phyloP scores from a whole-genome alignment of 2,113 vertebrate species.

The Potamarius usumacintae region DNA sequence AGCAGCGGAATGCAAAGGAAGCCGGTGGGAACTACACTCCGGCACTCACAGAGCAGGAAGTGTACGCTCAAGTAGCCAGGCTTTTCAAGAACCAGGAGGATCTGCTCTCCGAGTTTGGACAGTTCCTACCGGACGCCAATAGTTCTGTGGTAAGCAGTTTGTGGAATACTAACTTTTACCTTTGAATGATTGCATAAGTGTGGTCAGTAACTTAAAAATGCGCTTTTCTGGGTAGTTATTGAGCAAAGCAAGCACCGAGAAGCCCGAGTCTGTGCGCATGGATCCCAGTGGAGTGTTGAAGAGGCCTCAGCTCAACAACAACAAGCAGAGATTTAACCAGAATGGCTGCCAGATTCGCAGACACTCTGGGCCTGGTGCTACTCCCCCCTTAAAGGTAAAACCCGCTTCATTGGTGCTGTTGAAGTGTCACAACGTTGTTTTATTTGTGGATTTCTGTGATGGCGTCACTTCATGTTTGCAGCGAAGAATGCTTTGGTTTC shows the following conservation, averaged over 20 bases:
- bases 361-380: slow-evolving; percentile 80
- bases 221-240: slow-evolving; percentile 76
- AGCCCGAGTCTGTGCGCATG: slow-evolving; percentile 92
- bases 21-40: slow-evolving; percentile 96
- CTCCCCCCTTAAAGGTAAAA: slow-evolving; percentile 88
- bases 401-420: background rate
- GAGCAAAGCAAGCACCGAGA: slow-evolving; percentile 89
- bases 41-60: slow-evolving; percentile 93
- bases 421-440: background rate
- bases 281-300: slow-evolving; percentile 94
- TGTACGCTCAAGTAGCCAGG: slow-evolving; percentile 94
- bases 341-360: slow-evolving; percentile 93
- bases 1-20: slow-evolving; percentile 98
- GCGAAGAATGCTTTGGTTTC: background rate
- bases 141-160: slow-evolving; percentile 83
- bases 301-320: slow-evolving; percentile 92
- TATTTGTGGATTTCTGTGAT: background rate
- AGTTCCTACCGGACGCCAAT: slow-evolving; percentile 97
- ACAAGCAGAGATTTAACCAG: slow-evolving; percentile 91
- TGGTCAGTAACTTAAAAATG: background rate
- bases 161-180: background rate
- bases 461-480: background rate
- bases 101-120: slow-evolving; percentile 94
- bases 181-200: background rate
- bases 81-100: slow-evolving; percentile 99